Evolutionary conservation across 2,797 vertebrate species (phyloP), one percentile per base, ranked within the genome.

Genomic region (Poecilia gillii): DNA sequence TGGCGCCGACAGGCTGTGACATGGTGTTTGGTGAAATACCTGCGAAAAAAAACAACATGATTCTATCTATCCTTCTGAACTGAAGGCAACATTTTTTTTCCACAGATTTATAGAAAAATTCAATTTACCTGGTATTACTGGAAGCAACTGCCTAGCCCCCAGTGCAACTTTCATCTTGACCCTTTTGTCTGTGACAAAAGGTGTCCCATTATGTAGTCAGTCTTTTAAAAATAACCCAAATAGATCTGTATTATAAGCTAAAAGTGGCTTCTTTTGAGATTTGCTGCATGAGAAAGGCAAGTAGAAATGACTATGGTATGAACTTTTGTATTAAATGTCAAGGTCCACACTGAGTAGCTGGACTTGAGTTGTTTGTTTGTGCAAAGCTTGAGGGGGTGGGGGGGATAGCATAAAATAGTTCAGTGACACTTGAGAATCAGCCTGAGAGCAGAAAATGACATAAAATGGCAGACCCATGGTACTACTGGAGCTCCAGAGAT

Each of bases 311-410:
- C 57, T 55, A 47, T 23, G 28, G 20, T 14, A 68, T 84, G 28
- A 33, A 62, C 59, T 84, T 84, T 85, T 51, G 64, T 9, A 68
- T n/a, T 46, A 83, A 68, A 81, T 73, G 68, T 76, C 62, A 85
- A 39, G 23, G 77, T 77, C 62, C 31, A 72, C 76, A 45, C 33
- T 71, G 6, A 20, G 80, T 76, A 79, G 3, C 55, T 66, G 59
- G 53, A 57, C 62, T 84, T 46, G 36, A 49, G 3, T 77, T 0
- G 18, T 43, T 74, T 73, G 57, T 43, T 81, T 59, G 13, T 59
- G n/a, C 66, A 31, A 82, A 59, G 4, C 31, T 39, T 23, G 20
- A 43, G 20, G 28, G 4, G 41, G 23, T 55, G 71, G 4, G 46
- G 23, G 62, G 71, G 75, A 39, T 0, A 41, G n/a, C 39, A 73